These are phyloP conservation scores for Panurus biarmicus DNA, from an alignment of 2,113 vertebrate species.

Conservation along the genomic window DNA sequence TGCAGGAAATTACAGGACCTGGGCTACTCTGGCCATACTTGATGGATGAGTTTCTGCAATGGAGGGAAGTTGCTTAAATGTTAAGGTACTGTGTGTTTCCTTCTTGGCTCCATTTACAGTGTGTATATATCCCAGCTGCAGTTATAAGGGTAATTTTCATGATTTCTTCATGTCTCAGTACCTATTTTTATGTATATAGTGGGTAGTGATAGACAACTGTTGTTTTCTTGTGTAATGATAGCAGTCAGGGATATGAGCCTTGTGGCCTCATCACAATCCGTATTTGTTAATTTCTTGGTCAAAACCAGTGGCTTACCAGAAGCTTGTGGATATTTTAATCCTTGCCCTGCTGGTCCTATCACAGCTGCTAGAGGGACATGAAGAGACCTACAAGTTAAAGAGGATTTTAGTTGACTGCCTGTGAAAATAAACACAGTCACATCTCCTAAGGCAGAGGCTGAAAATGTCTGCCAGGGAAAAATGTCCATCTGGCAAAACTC, in stretches of 20 bases:
- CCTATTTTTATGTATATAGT: neutral
- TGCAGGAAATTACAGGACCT: neutral
- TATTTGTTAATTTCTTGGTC: neutral
- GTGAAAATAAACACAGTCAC: slow-evolving; percentile 15
- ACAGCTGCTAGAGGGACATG: neutral
- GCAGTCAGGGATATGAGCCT: neutral
- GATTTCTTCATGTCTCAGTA: neutral
- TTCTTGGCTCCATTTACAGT: neutral
- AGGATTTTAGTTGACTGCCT: slow-evolving; percentile 40
- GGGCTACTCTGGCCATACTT: neutral
- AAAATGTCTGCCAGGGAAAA: slow-evolving; percentile 33
- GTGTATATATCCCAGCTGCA: neutral
- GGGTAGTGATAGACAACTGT: neutral
- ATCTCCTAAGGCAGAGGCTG: slow-evolving; percentile 22
- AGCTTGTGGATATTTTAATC: neutral
- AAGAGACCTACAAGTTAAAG: slow-evolving; percentile 30
- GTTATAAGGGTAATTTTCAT: neutral
- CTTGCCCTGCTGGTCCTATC: neutral
- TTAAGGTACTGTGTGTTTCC: neutral
- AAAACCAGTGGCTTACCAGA: neutral
- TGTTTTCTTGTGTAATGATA: neutral
- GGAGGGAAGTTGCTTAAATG: neutral
- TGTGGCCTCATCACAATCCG: neutral
- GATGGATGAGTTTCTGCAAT: neutral
- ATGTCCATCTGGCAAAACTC: slow-evolving; percentile 6